Conservation (phyloP, 2,888 invertebrate species). For the Lottia scabra region DNA sequence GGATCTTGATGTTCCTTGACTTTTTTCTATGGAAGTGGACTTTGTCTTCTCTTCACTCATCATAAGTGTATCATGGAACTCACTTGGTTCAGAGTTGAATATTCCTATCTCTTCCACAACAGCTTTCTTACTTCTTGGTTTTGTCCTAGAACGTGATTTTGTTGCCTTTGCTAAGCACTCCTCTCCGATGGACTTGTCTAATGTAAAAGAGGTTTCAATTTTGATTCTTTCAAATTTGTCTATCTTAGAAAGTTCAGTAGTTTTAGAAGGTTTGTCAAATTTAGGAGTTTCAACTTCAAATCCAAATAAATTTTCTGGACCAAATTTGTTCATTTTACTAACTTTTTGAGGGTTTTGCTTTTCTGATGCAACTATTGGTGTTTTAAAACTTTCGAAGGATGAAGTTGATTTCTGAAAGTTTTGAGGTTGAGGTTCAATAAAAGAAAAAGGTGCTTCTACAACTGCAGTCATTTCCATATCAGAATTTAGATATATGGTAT, state of each 20-base stretch:
- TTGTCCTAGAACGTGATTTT: not conserved
- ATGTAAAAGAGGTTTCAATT: not conserved
- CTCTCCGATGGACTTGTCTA: not conserved
- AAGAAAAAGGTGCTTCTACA: not conserved
- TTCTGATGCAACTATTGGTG: not conserved
- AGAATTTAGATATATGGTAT: not conserved
- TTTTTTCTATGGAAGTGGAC: too few species aligned
- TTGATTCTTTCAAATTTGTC: not conserved
- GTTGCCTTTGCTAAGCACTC: not conserved
- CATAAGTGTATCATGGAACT: not conserved
- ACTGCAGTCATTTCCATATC: slow-evolving; percentile 3
- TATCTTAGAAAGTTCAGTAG: not conserved
- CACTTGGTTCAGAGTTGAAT: not conserved
- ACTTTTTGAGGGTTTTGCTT: too few species aligned
- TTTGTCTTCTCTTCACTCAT: too few species aligned
- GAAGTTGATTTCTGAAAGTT: not conserved
- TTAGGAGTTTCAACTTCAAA: not conserved
- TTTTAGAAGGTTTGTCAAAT: not conserved
- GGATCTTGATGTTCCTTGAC: too few species aligned
- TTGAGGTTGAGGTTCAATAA: not conserved
- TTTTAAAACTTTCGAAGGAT: not conserved
- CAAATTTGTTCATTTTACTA: not conserved
- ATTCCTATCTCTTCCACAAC: not conserved
- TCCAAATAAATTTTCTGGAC: not conserved
- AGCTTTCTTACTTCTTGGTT: not conserved